Evolutionary conservation across 1,140 invertebrate genomes (phyloP).

Genomic region (Zaprionus nigranus): DNA sequence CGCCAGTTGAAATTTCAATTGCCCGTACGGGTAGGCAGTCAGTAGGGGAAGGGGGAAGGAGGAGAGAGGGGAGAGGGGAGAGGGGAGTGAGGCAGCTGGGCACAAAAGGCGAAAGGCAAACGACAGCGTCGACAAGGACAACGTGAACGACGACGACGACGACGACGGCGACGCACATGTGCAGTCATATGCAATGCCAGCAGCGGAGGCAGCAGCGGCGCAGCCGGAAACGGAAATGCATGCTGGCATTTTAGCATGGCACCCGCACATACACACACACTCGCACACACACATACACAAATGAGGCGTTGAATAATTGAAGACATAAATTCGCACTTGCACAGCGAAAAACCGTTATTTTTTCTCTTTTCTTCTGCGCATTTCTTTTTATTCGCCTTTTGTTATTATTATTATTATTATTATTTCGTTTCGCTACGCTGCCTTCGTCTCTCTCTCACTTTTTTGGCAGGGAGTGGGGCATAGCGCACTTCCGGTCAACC

Average conservation of each 20-base stretch:
- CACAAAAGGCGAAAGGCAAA: constrained; percentile 31
- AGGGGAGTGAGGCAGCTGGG: constrained; percentile 1
- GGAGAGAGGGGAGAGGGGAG: too few relatives aligned
- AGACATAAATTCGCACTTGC: constrained; percentile 83
- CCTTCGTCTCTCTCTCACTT: constrained; percentile 24
- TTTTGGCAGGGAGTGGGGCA: not conserved
- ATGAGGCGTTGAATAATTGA: constrained; percentile 82
- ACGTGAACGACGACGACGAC: constrained; percentile 15
- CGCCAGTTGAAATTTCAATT: constrained; percentile 82
- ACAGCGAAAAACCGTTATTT: constrained; percentile 60
- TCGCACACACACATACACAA: constrained; percentile 53
- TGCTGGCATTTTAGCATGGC: constrained; percentile 77
- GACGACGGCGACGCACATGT: constrained; percentile 56
- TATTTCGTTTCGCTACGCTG: constrained; percentile 18
- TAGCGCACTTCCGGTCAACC: constrained; percentile 58
- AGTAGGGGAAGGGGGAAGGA: not conserved
- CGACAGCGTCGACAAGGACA: constrained; percentile 31
- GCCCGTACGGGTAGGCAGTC: constrained; percentile 38
- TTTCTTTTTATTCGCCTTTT: constrained; percentile 22
- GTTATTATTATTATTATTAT: constrained; percentile 48
- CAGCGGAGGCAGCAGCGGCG: constrained; percentile 14
- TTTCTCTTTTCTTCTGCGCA: constrained; percentile 11
- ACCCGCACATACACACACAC: constrained; percentile 32
- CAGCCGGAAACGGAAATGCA: constrained; percentile 81
- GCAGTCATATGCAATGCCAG: constrained; percentile 67